Base-by-base conservation (phyloP, 2,797 vertebrate species). In the Sorex maritimensis region DNA sequence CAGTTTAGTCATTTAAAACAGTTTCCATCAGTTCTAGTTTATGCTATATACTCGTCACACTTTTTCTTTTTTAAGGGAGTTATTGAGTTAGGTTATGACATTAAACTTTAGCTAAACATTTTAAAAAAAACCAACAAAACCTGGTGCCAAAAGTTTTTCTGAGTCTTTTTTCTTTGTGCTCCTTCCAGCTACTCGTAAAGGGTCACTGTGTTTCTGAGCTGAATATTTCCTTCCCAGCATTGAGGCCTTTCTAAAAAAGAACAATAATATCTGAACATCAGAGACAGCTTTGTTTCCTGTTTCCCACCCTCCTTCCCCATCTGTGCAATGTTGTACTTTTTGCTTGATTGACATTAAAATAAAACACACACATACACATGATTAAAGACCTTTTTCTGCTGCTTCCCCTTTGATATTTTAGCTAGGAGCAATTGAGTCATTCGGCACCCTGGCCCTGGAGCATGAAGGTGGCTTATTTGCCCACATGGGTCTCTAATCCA, bases 301-400 rank as follows among this genome's bases (percentile, higher is more conserved):
- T 90, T 95, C 38, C 46, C 83, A 95, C 7, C 55, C 75, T 88
- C 65, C 49, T 61, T 92, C 41, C 21, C 81, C 92, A 82, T 95
- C 41, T 92, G 85, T 86, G 34, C 80, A 61, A 30, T 82, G 80
- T 81, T 78, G 52, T 71, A 34, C 26, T 91, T 84, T 90, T 95
- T 95, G 93, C 79, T 95, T 96, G 90, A 92, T 72, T 95, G 92
- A 89, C 82, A 85, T 84, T 90, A 72, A 82, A 78, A 83, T 67
- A 91, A 90, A 87, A 75, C 55, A 79, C 72, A 91, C 44, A 94
- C 28, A 55, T 63, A 44, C 72, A 90, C 52, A 28, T 3, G 49
- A 90, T 95, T 94, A 95, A 96, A 92, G 86, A 78, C 89, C 15
- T 94, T 88, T 77, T 21, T 90, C 44, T 93, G 58, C 81, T 92